phyloP scores from a whole-genome alignment of 2,888 invertebrate genomes.

The Rotaria sp. region DNA sequence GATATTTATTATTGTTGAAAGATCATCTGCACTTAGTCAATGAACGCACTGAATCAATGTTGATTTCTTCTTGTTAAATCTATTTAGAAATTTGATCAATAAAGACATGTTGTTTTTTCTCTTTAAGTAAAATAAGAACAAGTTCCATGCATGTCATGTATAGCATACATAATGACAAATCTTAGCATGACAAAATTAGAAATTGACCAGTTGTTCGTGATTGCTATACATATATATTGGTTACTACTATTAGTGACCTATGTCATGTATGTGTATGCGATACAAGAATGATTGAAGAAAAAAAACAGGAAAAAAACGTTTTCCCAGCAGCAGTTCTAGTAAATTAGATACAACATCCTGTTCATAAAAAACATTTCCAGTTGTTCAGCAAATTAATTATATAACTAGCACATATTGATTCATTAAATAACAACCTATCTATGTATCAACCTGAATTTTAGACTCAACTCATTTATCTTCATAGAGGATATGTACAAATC shows the following conservation, averaged over 20 bases:
- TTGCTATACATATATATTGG: not conserved
- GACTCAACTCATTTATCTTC: not conserved
- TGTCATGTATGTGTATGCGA: not conserved
- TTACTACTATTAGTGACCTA: not conserved
- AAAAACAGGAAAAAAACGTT: not conserved
- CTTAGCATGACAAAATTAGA: not conserved
- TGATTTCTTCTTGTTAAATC: not conserved
- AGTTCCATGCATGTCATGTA: not conserved
- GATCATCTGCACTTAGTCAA: not conserved
- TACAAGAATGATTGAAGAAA: not conserved
- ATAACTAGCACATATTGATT: not conserved
- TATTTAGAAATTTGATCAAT: not conserved
- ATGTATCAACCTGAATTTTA: not conserved
- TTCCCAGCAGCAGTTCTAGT: not conserved
- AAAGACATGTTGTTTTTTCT: not conserved
- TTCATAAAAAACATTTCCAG: not conserved
- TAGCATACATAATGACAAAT: not conserved
- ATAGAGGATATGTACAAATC: not conserved
- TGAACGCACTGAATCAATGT: not conserved
- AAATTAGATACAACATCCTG: slow-evolving; percentile 7
- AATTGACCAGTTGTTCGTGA: not conserved
- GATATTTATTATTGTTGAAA: slow-evolving; percentile 1
- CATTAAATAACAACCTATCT: not conserved
- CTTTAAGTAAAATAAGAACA: too few species aligned
- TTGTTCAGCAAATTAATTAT: not conserved